phyloP scores from a whole-genome alignment of 2,797 vertebrate species.

The Meriones psammophilus region DNA sequence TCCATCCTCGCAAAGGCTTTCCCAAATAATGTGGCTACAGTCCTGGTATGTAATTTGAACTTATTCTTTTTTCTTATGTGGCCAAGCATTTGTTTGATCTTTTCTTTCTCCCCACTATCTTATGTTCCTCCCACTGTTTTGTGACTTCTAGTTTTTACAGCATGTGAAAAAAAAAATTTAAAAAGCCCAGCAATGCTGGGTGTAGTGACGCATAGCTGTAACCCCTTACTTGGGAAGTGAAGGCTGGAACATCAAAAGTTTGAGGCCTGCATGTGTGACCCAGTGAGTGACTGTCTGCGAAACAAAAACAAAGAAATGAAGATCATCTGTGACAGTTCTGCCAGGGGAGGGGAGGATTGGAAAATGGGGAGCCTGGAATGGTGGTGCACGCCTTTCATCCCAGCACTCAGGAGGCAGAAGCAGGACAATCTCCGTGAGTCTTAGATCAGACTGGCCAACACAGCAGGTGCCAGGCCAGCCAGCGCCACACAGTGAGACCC shows the following conservation, averaged over 20 bases:
- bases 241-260: neutral
- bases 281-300: neutral
- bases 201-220: neutral
- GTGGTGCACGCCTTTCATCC: neutral
- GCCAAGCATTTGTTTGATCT: neutral
- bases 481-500: neutral
- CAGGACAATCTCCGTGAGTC: no score
- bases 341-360: neutral
- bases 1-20: constrained; percentile 94
- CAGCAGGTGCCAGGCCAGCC: neutral
- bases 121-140: neutral
- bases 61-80: neutral
- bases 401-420: no score
- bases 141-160: neutral
- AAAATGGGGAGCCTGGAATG: neutral
- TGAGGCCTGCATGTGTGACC: neutral
- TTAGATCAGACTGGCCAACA: neutral
- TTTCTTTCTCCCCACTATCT: neutral
- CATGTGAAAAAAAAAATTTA: neutral
- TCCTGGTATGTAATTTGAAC: constrained; percentile 91
- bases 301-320: neutral
- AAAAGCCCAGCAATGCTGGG: neutral
- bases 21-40: constrained; percentile 95
- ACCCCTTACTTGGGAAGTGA: neutral
- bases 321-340: neutral